phyloP scores from a whole-genome alignment of 2,797 vertebrate genomes.

The Holocentrus rufus region DNA sequence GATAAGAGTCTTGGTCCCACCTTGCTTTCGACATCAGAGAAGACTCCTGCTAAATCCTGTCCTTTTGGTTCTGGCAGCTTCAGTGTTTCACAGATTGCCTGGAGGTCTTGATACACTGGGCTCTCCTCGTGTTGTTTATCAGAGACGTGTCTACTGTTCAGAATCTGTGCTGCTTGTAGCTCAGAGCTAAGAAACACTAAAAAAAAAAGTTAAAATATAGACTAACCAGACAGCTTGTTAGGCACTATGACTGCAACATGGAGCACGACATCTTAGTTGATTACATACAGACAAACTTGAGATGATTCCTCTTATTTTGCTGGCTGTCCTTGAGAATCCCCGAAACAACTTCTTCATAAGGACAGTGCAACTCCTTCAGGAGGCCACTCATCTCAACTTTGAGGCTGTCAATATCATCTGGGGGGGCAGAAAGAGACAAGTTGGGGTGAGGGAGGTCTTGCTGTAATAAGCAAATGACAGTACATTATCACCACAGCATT shows the following conservation, averaged over 20 bases:
- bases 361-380: slow-evolving; percentile 91
- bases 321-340: slow-evolving; percentile 85
- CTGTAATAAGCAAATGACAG: no score
- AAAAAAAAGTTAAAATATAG: not conserved
- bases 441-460: no score
- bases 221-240: not conserved
- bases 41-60: slow-evolving; percentile 73
- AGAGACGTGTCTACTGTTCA: slow-evolving; percentile 75
- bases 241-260: not conserved
- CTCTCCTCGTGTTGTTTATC: slow-evolving; percentile 67
- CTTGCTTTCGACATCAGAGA: slow-evolving; percentile 86
- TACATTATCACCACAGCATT: not conserved
- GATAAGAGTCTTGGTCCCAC: slow-evolving; percentile 65
- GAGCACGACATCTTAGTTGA: not conserved
- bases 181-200: slow-evolving; percentile 96
- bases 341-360: slow-evolving; percentile 81
- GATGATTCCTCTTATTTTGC: slow-evolving; percentile 83
- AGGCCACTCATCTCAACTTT: slow-evolving; percentile 89
- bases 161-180: slow-evolving; percentile 92
- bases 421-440: not conserved
- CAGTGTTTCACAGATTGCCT: slow-evolving; percentile 84
- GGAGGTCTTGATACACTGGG: slow-evolving; percentile 81
- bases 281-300: slow-evolving; percentile 89
- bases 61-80: slow-evolving; percentile 77
- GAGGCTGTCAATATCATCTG: slow-evolving; percentile 87